phyloP scores from a whole-genome alignment of 2,797 vertebrate genomes.

The Rhinichthys osculus region DNA sequence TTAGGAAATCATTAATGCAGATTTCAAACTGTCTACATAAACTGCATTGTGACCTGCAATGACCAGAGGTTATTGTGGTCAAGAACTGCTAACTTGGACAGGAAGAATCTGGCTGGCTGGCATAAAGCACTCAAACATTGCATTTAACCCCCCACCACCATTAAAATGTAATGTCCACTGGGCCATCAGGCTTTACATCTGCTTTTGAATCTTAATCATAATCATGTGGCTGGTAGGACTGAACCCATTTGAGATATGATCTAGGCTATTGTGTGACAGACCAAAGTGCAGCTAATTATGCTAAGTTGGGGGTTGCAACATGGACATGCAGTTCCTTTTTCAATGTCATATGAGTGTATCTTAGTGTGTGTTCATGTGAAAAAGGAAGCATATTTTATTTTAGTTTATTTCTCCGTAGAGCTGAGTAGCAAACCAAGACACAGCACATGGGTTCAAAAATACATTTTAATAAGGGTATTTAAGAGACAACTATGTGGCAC shows the following conservation, averaged over 20 bases:
- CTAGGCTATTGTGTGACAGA: background rate
- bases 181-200: background rate
- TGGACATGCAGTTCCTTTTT: constrained; percentile 5
- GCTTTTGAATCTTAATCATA: background rate
- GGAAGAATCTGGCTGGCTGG: background rate
- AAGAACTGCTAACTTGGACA: background rate
- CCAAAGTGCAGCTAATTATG: background rate
- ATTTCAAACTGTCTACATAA: background rate
- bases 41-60: background rate
- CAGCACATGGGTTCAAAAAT: constrained; percentile 1
- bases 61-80: background rate
- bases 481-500: background rate
- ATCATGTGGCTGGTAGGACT: no score
- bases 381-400: background rate
- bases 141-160: no score
- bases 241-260: no score
- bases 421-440: constrained; percentile 1
- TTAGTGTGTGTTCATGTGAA: background rate
- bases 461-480: constrained; percentile 2
- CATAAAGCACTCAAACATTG: background rate
- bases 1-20: constrained; percentile 3
- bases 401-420: background rate
- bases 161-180: background rate
- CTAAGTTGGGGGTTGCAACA: background rate
- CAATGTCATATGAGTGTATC: background rate